Conservation (phyloP, 1,140 invertebrate genomes). For the Procambarus virginalis region DNA sequence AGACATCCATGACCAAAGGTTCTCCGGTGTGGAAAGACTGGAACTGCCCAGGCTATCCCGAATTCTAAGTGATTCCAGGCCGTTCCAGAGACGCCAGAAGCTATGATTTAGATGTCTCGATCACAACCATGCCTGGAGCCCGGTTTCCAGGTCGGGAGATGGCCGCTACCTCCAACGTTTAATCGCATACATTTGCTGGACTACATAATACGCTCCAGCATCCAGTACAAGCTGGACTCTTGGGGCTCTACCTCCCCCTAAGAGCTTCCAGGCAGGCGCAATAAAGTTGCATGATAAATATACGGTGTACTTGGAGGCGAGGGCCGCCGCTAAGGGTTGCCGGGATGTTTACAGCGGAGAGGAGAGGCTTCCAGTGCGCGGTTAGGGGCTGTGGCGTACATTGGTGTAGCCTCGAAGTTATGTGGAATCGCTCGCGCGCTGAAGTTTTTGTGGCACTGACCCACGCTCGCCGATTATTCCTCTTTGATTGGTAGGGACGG, state of each 20-base stretch:
- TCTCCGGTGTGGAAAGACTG: constrained; percentile 56
- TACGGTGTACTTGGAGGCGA: background rate
- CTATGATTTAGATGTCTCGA: constrained; percentile 56
- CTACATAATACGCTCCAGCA: too few relatives aligned
- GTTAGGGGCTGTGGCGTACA: background rate
- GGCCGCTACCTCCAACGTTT: background rate
- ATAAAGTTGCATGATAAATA: background rate
- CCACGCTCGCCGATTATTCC: constrained; percentile 2
- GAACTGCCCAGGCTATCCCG: constrained; percentile 59
- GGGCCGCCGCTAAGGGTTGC: background rate
- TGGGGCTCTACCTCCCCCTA: background rate
- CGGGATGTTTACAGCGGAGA: background rate
- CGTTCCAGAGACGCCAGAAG: constrained; percentile 37
- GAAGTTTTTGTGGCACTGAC: constrained; percentile 29
- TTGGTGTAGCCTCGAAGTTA: background rate
- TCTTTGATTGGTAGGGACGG: constrained; percentile 12
- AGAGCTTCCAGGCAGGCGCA: background rate
- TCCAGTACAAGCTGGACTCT: too few relatives aligned
- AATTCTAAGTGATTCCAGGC: constrained; percentile 59
- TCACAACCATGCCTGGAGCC: constrained; percentile 2
- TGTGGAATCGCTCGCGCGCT: constrained; percentile 1
- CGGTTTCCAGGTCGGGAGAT: background rate
- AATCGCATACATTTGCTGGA: background rate
- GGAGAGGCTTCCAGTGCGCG: background rate
- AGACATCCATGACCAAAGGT: constrained; percentile 60